A percentile compares a stretch with the other conserved stretches of the same genome.
Conservation (phyloP, 2,113 vertebrate genomes). For the Aplodontia rufa region DNA sequence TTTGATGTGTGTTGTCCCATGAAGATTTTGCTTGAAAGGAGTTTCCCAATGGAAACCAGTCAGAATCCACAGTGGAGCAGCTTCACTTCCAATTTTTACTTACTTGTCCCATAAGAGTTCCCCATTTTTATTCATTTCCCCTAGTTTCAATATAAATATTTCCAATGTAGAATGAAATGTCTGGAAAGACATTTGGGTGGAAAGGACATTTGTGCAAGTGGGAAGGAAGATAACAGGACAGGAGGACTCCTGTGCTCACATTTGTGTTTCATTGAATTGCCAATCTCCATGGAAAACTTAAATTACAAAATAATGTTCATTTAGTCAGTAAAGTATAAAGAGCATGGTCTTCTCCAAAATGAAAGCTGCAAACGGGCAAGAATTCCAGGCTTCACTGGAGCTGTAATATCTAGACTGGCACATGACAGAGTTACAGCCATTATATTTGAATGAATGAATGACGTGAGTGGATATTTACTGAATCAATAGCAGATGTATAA, state of each 20-base stretch:
- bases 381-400: too few species aligned
- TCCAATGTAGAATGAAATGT: not conserved
- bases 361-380: not conserved
- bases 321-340: not conserved
- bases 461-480: not conserved
- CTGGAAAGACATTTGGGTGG: constrained; percentile 26
- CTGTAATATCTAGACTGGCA: not conserved
- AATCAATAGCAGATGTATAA: not conserved
- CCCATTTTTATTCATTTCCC: constrained; percentile 39
- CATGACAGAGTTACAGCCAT: not conserved
- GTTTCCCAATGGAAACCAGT: constrained; percentile 45
- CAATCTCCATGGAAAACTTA: not conserved
- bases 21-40: constrained; percentile 60
- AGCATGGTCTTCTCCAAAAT: not conserved
- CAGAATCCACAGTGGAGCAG: constrained; percentile 7
- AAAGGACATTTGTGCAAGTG: constrained; percentile 35
- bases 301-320: not conserved
- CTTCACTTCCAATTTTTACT: constrained; percentile 50
- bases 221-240: not conserved
- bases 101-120: not conserved
- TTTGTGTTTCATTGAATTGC: not conserved
- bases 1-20: constrained; percentile 58
- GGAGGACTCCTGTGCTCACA: not conserved
- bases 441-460: not conserved
- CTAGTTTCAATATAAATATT: constrained; percentile 15